Base-by-base conservation (phyloP, 2,113 vertebrate species). In the Oncorhynchus kisutch region DNA sequence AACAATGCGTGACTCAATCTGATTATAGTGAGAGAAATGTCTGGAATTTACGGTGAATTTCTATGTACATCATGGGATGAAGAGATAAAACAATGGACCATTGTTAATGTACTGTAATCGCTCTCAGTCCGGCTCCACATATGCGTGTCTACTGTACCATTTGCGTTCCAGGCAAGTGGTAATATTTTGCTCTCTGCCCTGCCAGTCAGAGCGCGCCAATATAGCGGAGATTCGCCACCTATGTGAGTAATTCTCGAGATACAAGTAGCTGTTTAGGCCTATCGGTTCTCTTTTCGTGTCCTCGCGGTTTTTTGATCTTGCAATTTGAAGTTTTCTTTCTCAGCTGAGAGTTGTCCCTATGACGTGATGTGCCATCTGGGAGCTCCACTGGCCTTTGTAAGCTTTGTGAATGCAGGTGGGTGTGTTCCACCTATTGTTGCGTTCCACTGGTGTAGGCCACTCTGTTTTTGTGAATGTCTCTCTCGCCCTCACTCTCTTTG, bases 1-100 rank as follows among this genome's bases (percentile, higher is more conserved):
- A n/a, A 60, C 59, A 22, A 60, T 60, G 20, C n/a, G 5, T 7
- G 5, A 45, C 22, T 11, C 9, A 34, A 24, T n/a, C 34, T 27
- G 25, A 48, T 39, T 70, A 67, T 70, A 65, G 54, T 45, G 39
- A 67, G 20, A 67, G 67, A 79, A 79, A 74, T 73, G 71, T 59
- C 65, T 70, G 51, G 81, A 82, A 79, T 73, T 76, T 66, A 76
- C 73, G 9, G 22, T 62, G 57, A 71, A 77, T 70, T 74, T 74
- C 75, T 60, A 62, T 48, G 60, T 57, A 60, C 48, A 39, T 8
- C 25, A 67, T 25, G 48, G 48, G 68, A 73, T 27, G 72, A 73
- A 12, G 54, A 12, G 70, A 72, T 24, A 54, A 73, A 73, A 83
- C 82, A 83, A 78, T 80, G 57, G 78, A 48, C 72, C 64, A 57